Evolutionary conservation across 23 tunicate genomes (phyloP), one percentile per base, ranked within the genome.

Genomic region (Ascidia mentula): DNA sequence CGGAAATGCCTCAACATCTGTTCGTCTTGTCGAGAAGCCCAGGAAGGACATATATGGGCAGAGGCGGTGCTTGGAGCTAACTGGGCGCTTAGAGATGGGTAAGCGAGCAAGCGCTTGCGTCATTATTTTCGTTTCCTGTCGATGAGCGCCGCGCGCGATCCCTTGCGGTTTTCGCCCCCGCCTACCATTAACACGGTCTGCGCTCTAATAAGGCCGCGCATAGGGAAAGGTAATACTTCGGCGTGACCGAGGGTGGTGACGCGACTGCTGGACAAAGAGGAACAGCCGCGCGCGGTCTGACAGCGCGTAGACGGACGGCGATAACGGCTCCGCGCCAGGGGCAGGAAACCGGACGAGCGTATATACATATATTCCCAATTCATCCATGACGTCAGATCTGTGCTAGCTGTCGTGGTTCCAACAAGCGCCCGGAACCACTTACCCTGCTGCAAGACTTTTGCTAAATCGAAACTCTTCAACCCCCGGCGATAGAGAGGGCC

Each of bases 331-430:
- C 65, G 78, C 78, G 78, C 78, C 40, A 35, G 39, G 45, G 78
- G 78, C 78, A 74, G 78, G 78, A 74, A 74, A 74, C 78, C 78
- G 46, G 38, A 74, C 9, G 28, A 6, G 65, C 65, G 65, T 9
- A 53, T 53, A 53, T 28, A 53, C 65, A 53, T 53, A 53, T 53
- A 53, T 53, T 5, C 12, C 13, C 65, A 28, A 53, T 53, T 53
- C 65, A 53, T 20, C 65, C 65, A 53, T 53, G 7, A 53, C 65
- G 65, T 53, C 65, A 53, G 65, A 53, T 53, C 12, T 26, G 65
- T 53, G 65, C 65, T 53, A 53, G 65, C 65, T 53, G 13, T 28
- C 24, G 13, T 26, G 65, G 7, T 5, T 5, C 24, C 4, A 53
- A 28, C 65, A 6, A 53, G 24, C n/a, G n/a, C 12, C 65, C 65